These are phyloP conservation scores for Drosophila sucinea DNA, from an alignment of 1,140 invertebrate species.

Conservation along the genomic window DNA sequence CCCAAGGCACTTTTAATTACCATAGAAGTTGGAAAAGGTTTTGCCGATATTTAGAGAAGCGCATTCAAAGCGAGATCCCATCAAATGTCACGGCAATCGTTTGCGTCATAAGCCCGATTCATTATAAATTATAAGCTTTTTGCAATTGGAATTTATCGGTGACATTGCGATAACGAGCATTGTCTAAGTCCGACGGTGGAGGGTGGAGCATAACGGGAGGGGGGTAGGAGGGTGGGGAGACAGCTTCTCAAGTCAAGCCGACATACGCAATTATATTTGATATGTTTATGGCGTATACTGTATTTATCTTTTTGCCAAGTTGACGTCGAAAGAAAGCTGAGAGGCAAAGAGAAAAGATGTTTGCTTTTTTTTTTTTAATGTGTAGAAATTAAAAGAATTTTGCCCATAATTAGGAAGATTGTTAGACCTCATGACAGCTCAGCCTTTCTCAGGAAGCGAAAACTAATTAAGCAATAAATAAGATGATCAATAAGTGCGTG, in stretches of 20 bases:
- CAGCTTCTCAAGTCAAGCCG: slow-evolving; percentile 40
- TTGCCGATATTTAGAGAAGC: slow-evolving; percentile 30
- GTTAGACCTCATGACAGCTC: slow-evolving; percentile 41
- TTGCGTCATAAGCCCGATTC: slow-evolving; percentile 57
- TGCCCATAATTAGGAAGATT: slow-evolving; percentile 59
- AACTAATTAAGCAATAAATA: slow-evolving; percentile 12
- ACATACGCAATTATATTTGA: slow-evolving; percentile 69
- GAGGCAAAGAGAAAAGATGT: slow-evolving; percentile 48
- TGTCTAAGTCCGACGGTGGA: slow-evolving; percentile 33
- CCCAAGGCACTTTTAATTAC: slow-evolving; percentile 74
- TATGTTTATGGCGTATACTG: slow-evolving; percentile 68
- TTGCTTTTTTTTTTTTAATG: slow-evolving; percentile 36
- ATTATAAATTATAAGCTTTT: slow-evolving; percentile 68
- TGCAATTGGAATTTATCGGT: slow-evolving; percentile 64
- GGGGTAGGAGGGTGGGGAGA: slow-evolving; percentile 5
- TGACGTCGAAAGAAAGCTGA: slow-evolving; percentile 58
- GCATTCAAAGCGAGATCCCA: slow-evolving; percentile 17
- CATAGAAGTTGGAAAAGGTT: slow-evolving; percentile 63
- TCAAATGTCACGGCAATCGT: slow-evolving; percentile 49
- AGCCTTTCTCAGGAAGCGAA: slow-evolving; percentile 4
- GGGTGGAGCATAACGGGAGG: background rate
- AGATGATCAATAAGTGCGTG: slow-evolving; percentile 2
- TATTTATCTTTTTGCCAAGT: slow-evolving; percentile 38
- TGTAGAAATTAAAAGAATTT: slow-evolving; percentile 44
- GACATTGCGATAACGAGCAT: slow-evolving; percentile 72